Conservation (phyloP, 2,113 vertebrate genomes). For the Myotis davidii region DNA sequence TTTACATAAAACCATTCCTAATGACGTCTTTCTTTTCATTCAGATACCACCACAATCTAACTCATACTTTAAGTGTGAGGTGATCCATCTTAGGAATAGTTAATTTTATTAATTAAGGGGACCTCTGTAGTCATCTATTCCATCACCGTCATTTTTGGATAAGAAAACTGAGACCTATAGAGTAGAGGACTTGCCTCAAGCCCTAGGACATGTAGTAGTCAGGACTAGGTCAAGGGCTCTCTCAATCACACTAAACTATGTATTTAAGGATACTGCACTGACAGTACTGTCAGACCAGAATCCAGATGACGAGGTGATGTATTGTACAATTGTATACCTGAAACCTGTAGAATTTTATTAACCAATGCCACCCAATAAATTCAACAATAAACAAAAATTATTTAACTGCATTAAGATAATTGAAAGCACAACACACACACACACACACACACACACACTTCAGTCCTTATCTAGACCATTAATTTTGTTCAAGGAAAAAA, state of each 20-base stretch:
- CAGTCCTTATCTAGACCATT: not conserved
- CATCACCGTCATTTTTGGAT: not conserved
- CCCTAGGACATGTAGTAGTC: not conserved
- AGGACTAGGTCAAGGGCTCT: not conserved
- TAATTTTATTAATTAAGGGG: not conserved
- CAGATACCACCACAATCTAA: not conserved
- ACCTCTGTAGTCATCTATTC: not conserved
- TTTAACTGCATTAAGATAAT: not conserved
- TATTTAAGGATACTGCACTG: not conserved
- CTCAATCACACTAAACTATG: not conserved
- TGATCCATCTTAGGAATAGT: not conserved
- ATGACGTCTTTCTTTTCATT: not conserved
- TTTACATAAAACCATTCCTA: not conserved
- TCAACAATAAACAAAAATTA: not conserved
- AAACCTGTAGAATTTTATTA: not conserved
- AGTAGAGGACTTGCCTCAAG: not conserved
- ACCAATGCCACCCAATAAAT: not conserved
- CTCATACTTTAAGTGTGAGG: not conserved
- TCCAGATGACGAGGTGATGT: not conserved
- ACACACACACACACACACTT: not conserved
- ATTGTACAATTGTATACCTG: not conserved
- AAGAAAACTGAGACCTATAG: not conserved
- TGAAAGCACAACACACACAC: not conserved
- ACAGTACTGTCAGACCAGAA: not conserved
- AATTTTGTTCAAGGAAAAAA: slow-evolving; percentile 12